phyloP scores from a whole-genome alignment of 1,140 invertebrate genomes.

The Drosophila mayri region DNA sequence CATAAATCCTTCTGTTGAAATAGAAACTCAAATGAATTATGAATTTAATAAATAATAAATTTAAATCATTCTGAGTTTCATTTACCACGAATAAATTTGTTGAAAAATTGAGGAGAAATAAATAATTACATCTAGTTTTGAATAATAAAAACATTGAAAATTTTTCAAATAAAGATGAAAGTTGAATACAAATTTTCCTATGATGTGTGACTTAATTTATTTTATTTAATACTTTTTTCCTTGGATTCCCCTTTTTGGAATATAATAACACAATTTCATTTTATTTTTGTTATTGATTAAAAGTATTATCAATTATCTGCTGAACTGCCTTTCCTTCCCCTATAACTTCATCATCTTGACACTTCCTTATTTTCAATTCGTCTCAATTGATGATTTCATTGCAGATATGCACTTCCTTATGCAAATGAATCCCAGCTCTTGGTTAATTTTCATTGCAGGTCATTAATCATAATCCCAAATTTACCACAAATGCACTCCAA shows the following conservation, averaged over 20 bases:
- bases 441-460: slow-evolving; percentile 21
- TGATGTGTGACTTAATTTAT: not conserved
- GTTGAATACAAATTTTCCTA: slow-evolving; percentile 6
- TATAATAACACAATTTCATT: not conserved
- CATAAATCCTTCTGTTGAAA: slow-evolving; percentile 57
- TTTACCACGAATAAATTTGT: slow-evolving; percentile 21
- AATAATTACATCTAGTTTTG: slow-evolving; percentile 29
- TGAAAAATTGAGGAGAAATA: slow-evolving; percentile 38
- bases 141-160: slow-evolving; percentile 14
- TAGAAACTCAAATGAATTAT: slow-evolving; percentile 42
- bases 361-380: slow-evolving; percentile 27
- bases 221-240: not conserved
- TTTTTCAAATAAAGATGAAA: not conserved
- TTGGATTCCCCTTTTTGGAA: not conserved
- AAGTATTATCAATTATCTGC: slow-evolving; percentile 1
- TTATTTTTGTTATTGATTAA: not conserved
- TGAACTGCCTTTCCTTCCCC: not conserved
- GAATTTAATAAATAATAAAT: slow-evolving; percentile 56
- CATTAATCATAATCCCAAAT: slow-evolving; percentile 67
- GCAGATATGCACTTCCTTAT: slow-evolving; percentile 38
- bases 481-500: slow-evolving; percentile 39
- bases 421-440: slow-evolving; percentile 39
- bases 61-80: not conserved
- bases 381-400: slow-evolving; percentile 31
- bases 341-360: slow-evolving; percentile 8